phyloP scores from a whole-genome alignment of 2,113 vertebrate species.

The Nothocercus nigrocapillus region DNA sequence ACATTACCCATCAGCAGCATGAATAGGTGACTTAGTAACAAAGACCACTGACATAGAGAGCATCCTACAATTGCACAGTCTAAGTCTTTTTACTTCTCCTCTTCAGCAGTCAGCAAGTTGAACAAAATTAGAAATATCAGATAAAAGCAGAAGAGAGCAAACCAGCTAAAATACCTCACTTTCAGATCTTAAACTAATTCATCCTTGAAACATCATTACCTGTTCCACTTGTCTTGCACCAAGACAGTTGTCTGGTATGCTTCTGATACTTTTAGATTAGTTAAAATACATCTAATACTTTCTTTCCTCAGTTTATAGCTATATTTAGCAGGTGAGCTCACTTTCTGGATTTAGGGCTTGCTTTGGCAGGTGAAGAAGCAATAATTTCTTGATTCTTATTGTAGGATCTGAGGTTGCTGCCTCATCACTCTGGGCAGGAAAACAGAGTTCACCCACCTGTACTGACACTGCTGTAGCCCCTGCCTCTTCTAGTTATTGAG shows the following conservation, averaged over 20 bases:
- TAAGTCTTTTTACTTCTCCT: not conserved
- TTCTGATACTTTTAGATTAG: not conserved
- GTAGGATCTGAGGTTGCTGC: not conserved
- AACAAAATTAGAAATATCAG: not conserved
- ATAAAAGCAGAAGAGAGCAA: not conserved
- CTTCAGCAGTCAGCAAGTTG: not conserved
- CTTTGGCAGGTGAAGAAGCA: not conserved
- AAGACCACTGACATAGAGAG: conserved; percentile 48
- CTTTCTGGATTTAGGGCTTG: not conserved
- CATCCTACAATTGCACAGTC: not conserved
- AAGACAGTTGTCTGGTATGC: not conserved
- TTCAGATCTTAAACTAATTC: not conserved
- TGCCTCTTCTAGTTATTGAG: not conserved
- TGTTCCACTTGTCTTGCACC: not conserved
- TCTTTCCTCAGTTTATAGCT: not conserved
- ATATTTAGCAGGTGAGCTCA: not conserved
- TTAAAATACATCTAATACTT: not conserved
- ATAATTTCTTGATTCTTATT: not conserved
- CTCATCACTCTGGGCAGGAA: not conserved
- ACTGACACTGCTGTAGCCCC: not conserved
- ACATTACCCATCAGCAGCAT: conserved; percentile 47
- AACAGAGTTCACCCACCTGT: not conserved
- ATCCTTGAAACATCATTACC: not conserved
- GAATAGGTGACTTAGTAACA: conserved; percentile 53
- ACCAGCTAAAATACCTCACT: not conserved